Percentiles rank a stretch among this genome's conserved stretches.
phyloP scores from a whole-genome alignment of 1,140 invertebrate genomes.

The Cotesia vestalis region DNA sequence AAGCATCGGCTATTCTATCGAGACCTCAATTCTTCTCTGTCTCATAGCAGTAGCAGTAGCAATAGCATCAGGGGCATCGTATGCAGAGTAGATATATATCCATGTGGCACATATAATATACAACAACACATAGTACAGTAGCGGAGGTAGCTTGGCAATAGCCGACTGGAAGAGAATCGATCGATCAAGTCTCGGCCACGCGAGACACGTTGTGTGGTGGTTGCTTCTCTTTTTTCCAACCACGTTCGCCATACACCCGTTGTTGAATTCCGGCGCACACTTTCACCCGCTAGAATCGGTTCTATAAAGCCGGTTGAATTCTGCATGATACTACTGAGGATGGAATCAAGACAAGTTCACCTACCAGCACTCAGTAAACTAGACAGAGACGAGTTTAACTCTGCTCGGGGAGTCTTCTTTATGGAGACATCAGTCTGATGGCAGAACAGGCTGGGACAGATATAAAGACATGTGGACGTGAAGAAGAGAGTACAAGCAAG shows the following conservation, averaged over 20 bases:
- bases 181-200: constrained; percentile 30
- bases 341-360: constrained; percentile 12
- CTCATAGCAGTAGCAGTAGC: neutral
- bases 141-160: neutral
- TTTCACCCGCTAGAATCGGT: constrained; percentile 8
- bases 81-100: constrained; percentile 30
- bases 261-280: constrained; percentile 9
- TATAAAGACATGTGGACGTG: too few relatives aligned
- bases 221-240: constrained; percentile 26
- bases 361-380: neutral
- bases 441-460: too few relatives aligned
- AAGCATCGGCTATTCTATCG: constrained; percentile 7
- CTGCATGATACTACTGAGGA: neutral
- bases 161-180: constrained; percentile 28
- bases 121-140: constrained; percentile 20
- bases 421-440: neutral
- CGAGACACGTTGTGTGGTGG: constrained; percentile 26
- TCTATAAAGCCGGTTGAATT: neutral
- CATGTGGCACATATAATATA: constrained; percentile 36
- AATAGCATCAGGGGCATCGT: constrained; percentile 1
- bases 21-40: constrained; percentile 25
- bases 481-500: neutral
- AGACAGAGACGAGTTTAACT: constrained; percentile 5
- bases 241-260: constrained; percentile 3
- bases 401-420: neutral